Base-by-base conservation (phyloP, 2,113 vertebrate species). In the Phalacrocorax pelagicus region DNA sequence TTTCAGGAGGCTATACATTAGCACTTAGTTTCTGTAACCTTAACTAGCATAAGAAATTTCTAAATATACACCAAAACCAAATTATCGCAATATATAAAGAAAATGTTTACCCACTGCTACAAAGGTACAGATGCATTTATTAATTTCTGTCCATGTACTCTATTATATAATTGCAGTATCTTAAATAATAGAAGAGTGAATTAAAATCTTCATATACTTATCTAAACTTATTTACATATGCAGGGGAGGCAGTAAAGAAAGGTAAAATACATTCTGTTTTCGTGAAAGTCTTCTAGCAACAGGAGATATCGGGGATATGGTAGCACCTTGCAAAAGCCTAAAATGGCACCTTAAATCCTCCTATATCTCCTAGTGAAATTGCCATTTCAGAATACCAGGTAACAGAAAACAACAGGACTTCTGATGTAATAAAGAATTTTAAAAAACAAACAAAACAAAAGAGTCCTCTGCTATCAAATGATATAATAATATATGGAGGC, bases 31-130 rank as follows among this genome's bases (percentile, higher is more conserved):
- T 91, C 61, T 74, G 24, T 49, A 89, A 73, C 14, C 12, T 44
- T 89, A 70, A 36, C 23, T 36, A 87, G 14, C 5, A 5, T 21
- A 51, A 67, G 10, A 57, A 36, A 84, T n/a, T 38, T 74, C 5
- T 85, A 74, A 87, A 90, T n/a, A 10, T 44, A n/a, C 0, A 5
- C 13, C 17, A 67, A 10, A 67, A 49, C 1, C 42, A 71, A 58
- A 78, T 54, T n/a, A 70, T 8, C 0, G 0, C 3, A 7, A 55
- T 29, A 10, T 34, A 42, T 26, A 46, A 81, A 81, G 27, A 71
- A 80, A 75, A 2, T 44, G 63, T 32, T 62, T 80, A 29, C 34
- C 9, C 15, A 14, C 5, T 72, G 11, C 49, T 63, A 47, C 5
- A 62, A 63, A 6, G 1, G 10, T 47, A 23, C 12, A 69, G 29